Conservation (phyloP, 2,797 vertebrate species). For the Onychomys leucogaster region DNA sequence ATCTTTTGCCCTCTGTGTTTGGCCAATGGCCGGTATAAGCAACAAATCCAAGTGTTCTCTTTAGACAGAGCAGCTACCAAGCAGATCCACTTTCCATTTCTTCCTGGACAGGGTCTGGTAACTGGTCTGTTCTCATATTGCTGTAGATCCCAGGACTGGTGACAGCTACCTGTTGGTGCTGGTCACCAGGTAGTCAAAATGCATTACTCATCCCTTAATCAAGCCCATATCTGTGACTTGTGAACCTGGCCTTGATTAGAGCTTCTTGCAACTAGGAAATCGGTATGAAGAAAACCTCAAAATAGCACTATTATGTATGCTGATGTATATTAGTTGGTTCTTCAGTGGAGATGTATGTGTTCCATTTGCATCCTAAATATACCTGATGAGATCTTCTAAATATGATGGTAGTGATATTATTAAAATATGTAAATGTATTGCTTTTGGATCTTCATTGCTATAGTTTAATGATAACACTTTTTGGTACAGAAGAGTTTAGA, state of each 20-base stretch:
- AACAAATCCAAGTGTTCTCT: not conserved
- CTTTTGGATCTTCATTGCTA: slow-evolving; percentile 19
- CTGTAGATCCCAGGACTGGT: not conserved
- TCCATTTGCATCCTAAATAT: not conserved
- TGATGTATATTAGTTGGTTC: not conserved
- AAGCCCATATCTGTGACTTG: not conserved
- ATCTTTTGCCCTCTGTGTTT: not conserved
- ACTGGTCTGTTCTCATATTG: not conserved
- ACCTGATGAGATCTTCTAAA: not conserved
- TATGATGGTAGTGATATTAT: not conserved
- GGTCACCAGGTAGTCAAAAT: not conserved
- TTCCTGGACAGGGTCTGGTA: not conserved
- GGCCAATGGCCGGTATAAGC: too few species aligned
- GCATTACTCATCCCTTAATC: not conserved
- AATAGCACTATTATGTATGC: not conserved
- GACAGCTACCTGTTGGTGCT: not conserved
- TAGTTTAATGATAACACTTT: slow-evolving; percentile 5
- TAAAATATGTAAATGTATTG: not conserved
- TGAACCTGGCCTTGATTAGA: not conserved
- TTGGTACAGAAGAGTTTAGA: not conserved
- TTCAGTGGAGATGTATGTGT: not conserved
- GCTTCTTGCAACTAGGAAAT: not conserved
- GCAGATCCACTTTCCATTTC: not conserved
- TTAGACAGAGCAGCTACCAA: not conserved
- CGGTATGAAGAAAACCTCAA: not conserved